Base-by-base conservation (phyloP, 2,888 invertebrate species). In the Atethmia centrago region DNA sequence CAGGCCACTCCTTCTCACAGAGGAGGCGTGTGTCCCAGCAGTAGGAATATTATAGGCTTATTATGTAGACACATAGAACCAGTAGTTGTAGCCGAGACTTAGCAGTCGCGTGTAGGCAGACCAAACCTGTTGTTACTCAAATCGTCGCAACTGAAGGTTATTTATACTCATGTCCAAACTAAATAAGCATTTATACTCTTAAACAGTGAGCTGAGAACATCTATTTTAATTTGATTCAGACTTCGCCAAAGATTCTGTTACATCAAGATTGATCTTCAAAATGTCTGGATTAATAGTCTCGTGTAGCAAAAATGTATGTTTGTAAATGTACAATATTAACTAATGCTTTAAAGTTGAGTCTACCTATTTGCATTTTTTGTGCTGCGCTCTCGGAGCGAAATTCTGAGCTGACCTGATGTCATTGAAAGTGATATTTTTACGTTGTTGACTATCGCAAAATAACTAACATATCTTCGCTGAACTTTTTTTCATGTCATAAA, bases 141-240 rank as follows among this genome's bases (percentile, higher is more conserved):
- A 81, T 68, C 77, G 51, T 49, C 59, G 63, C 75, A 65, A 61
- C 56, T 61, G 85, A 83, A 85, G 83, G 85, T 77, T 79, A 77
- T 56, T 77, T 79, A 77, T 56, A 65, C 61, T 49, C 74, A 64
- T 76, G 53, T 56, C 71, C 56, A 55, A 74, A 70, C 62, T 53
- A 55, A 67, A 51, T 73, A 58, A 65, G n/a, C 61, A 49, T 67
- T 58, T 62, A 42, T 53, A 67, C 61, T 81, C 53, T 14, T 66
- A 70, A 77, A 4, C 4, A 69, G n/a, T 65, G 58, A 68, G 72
- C 56, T 56, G 67, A 19, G 47, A 82, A 82, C 62, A 66, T 59
- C 66, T 70, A 81, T 80, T 79, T 80, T 79, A 70, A 74, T 66
- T 56, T 61, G 42, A 77, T 79, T 59, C 36, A 12, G 59, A 79